A percentile compares a stretch with the other conserved stretches of the same genome.
These are phyloP conservation scores for Drosophila macrospina DNA, from an alignment of 2,888 invertebrate species.

Conservation along the genomic window DNA sequence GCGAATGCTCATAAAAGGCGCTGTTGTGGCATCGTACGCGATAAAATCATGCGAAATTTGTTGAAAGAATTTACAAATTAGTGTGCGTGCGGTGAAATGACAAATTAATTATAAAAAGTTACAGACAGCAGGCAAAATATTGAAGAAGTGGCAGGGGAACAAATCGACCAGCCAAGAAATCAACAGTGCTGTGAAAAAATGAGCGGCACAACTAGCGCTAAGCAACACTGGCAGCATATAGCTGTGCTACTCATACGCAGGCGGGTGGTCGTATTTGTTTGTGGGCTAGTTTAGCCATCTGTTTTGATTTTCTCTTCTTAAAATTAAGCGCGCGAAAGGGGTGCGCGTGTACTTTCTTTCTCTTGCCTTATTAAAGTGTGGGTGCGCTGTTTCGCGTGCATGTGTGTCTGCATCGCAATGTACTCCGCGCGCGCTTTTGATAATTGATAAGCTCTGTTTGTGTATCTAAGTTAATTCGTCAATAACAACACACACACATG, in stretches of 20 bases:
- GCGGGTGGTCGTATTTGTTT: slow-evolving; percentile 53
- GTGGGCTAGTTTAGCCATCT: slow-evolving; percentile 70
- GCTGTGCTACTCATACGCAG: slow-evolving; percentile 48
- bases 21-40: slow-evolving; percentile 5
- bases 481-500: slow-evolving; percentile 66
- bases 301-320: slow-evolving; percentile 77
- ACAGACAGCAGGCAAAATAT: slow-evolving; percentile 54
- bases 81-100: slow-evolving; percentile 32
- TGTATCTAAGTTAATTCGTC: slow-evolving; percentile 49
- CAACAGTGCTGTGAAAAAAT: slow-evolving; percentile 68
- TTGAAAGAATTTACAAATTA: slow-evolving; percentile 17
- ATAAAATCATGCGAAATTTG: slow-evolving; percentile 29
- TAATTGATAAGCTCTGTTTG: slow-evolving; percentile 72
- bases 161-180: slow-evolving; percentile 61
- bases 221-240: slow-evolving; percentile 53
- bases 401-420: slow-evolving; percentile 62
- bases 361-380: slow-evolving; percentile 45
- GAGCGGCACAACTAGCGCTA: slow-evolving; percentile 58
- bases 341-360: slow-evolving; percentile 80
- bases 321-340: slow-evolving; percentile 80
- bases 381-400: slow-evolving; percentile 23
- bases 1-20: slow-evolving; percentile 45
- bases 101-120: slow-evolving; percentile 66
- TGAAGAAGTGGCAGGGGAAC: slow-evolving; percentile 21
- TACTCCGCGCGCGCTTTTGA: slow-evolving; percentile 60